Conservation (phyloP, 2,888 invertebrate genomes). For the Volucella inanis region DNA sequence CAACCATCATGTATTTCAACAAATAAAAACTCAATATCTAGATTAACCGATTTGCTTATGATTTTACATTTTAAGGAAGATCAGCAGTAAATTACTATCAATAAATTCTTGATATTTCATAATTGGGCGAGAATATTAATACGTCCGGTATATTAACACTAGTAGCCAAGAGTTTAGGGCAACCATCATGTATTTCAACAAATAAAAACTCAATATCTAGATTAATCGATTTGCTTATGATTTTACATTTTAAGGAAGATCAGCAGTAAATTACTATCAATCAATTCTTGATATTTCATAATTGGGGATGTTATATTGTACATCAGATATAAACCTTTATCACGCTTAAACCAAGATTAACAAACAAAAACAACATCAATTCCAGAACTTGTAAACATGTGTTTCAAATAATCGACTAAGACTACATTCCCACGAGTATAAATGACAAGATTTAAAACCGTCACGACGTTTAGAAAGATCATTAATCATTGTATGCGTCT, state of each 20-base stretch:
- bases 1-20: neutral
- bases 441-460: no score
- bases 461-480: no score
- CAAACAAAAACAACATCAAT: neutral
- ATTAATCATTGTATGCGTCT: no score
- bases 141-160: no score
- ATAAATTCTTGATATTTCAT: no score
- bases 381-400: neutral
- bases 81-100: neutral
- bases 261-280: neutral
- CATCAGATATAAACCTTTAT: no score
- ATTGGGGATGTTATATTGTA: neutral
- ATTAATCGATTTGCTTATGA: neutral
- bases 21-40: neutral
- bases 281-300: neutral
- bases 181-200: neutral
- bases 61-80: neutral
- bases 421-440: no score
- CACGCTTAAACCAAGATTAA: neutral
- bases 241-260: neutral
- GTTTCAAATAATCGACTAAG: no score
- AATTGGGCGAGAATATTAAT: no score
- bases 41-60: neutral
- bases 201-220: neutral
- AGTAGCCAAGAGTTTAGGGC: no score